phyloP scores from a whole-genome alignment of 1,140 invertebrate genomes.

The Mercenaria mercenaria region DNA sequence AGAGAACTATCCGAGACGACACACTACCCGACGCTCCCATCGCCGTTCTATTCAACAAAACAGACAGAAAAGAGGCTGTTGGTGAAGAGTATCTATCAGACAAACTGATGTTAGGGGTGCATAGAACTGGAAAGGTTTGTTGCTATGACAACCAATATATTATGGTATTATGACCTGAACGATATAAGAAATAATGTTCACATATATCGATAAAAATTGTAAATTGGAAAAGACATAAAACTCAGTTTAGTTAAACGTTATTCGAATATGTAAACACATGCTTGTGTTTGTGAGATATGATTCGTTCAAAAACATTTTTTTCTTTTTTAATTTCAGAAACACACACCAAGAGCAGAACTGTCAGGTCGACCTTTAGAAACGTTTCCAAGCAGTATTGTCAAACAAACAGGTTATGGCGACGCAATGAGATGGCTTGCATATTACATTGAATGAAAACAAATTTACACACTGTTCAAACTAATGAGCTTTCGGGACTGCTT shows the following conservation, averaged over 20 bases:
- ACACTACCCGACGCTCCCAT: slow-evolving; percentile 59
- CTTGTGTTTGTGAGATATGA: too few relatives aligned
- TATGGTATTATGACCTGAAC: neutral
- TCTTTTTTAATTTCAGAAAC: slow-evolving; percentile 46
- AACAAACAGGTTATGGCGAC: slow-evolving; percentile 61
- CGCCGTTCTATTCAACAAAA: slow-evolving; percentile 72
- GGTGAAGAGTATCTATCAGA: slow-evolving; percentile 63
- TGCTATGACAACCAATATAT: neutral
- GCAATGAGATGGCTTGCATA: slow-evolving; percentile 68
- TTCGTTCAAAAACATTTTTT: too few relatives aligned
- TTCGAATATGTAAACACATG: too few relatives aligned
- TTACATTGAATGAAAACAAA: slow-evolving; percentile 30
- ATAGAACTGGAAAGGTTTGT: slow-evolving; percentile 41
- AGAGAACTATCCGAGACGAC: slow-evolving; percentile 69
- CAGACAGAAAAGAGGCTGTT: slow-evolving; percentile 58
- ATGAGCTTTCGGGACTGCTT: too few relatives aligned
- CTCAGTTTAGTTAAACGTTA: too few relatives aligned
- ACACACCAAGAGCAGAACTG: slow-evolving; percentile 3
- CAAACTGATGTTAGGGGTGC: slow-evolving; percentile 32
- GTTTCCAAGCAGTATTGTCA: slow-evolving; percentile 66
- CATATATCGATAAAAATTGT: neutral
- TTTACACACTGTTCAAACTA: too few relatives aligned
- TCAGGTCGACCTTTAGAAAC: slow-evolving; percentile 47
- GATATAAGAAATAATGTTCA: neutral
- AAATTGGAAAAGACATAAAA: too few relatives aligned